Evolutionary conservation across 1,140 invertebrate species (phyloP), one percentile per base, ranked within the genome.

Genomic region (Araneus ventricosus): DNA sequence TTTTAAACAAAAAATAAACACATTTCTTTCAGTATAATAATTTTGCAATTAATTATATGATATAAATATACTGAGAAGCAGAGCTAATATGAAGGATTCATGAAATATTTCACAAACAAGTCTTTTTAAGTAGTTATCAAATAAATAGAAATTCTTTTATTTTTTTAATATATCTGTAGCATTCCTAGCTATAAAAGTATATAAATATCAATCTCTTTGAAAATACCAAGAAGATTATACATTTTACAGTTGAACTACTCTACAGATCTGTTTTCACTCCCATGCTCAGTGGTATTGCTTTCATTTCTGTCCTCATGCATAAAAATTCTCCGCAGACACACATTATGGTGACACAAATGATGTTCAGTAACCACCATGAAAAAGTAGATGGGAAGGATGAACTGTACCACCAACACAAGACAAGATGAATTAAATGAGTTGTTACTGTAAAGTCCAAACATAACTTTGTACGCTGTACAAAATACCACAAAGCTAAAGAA

Each of bases 261-360:
- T 93, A 96, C 61, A 96, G 95, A 95, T 96, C 96, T 59, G 96
- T 96, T 95, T 95, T 96, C 94, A 96, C 95, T 95, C 96, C 96
- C 94, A 97, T 96, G 30, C 96, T 97, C 10, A 99, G 96, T 2
- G 99, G 99, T 95, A 99, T 99, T 67, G 98, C 98, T 96, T 98
- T 97, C 91, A 99, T 96, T 96, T 99, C 99, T 37, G 98, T 98
- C 94, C 97, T 97, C 96, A 99, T 97, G 95, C 99, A 99, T 41
- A 99, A 96, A 95, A 99, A 99, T 96, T 99, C 99, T n/a, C 98
- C 98, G 82, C 97, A 97, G n/a, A 99, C 98, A 95, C 99, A 99
- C 96, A 98, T 99, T 84, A 99, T 96, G 7, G 98, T 97, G 4
- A 97, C 96, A 94, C 98, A 98, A 1, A 98, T 97, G 3, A 98